Base-by-base conservation (phyloP, 30 jellyfish, hydroid and myxozoan species). In the Turritopsis rubra region DNA sequence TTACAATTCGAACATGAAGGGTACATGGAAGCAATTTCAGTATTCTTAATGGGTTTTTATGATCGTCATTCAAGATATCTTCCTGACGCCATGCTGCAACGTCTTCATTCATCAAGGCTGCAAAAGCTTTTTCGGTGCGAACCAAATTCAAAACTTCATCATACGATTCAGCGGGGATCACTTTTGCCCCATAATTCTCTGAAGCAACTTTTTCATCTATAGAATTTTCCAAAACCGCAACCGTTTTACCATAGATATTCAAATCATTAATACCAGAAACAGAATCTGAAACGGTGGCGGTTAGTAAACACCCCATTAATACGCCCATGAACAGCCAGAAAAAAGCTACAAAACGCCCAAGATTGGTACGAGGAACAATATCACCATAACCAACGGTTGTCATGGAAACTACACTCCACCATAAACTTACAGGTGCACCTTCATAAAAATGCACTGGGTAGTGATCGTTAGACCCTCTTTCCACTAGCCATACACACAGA, bases 311-410 rank as follows among this genome's bases (percentile, higher is more conserved):
- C 8, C 75, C 75, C 41, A 82, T 24, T 21, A 82, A 25, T 20
- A 82, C 75, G 31, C 88, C 88, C 24, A 66, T 41, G 72, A 82
- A 82, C 16, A 82, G 52, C 85, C 83, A 82, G 30, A 68, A 18
- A 65, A 66, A 17, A 53, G 88, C 84, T 16, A 82, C n/a, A 66
- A 82, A 54, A 17, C 88, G 88, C 28, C 88, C 88, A 18, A 71
- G 21, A 24, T 25, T 21, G 18, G 85, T 66, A 7, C 71, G 26
- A 16, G 88, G 88, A 4, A 52, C 74, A 26, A 82, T 66, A 71
- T 82, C 88, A 16, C 88, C 88, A 71, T 82, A 82, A 30, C 88
- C 88, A 9, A 82, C 84, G 4, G 88, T 82, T 29, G 88, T 82
- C 52, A 82, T 71, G 28, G 88, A 41, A 17, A 82, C 84, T 18